Conservation (phyloP, 2,888 invertebrate genomes). For the Ellobium chinense region DNA sequence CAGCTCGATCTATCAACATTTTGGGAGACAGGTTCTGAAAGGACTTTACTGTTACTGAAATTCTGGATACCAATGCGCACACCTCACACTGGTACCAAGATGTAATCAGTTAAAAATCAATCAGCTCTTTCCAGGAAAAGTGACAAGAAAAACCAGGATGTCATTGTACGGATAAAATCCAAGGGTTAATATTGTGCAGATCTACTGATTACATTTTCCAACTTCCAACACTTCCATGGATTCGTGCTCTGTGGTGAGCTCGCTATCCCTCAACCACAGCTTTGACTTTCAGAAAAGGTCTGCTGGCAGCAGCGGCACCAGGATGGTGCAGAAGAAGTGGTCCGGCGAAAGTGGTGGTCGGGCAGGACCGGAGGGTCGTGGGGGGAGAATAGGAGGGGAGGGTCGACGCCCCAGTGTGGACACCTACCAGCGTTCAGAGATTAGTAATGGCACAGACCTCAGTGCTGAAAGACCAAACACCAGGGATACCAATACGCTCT, state of each 20-base stretch:
- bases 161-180: too few species aligned
- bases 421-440: conserved; percentile 14
- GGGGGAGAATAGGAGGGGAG: neutral
- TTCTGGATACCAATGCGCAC: too few species aligned
- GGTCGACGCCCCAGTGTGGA: neutral
- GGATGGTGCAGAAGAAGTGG: neutral
- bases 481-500: conserved; percentile 3
- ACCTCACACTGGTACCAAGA: too few species aligned
- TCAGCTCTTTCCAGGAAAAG: too few species aligned
- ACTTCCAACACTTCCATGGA: neutral
- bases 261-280: conserved; percentile 6
- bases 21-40: too few species aligned
- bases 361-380: neutral
- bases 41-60: too few species aligned
- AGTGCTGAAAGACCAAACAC: conserved; percentile 17
- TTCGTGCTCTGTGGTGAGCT: conserved; percentile 26
- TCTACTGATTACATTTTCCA: too few species aligned
- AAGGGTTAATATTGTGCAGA: too few species aligned
- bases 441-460: neutral
- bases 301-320: neutral
- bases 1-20: too few species aligned
- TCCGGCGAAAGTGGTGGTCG: neutral
- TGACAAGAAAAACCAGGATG: too few species aligned
- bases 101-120: too few species aligned
- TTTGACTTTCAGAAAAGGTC: neutral